These are phyloP conservation scores for Schizopygopsis pylzovi DNA, from an alignment of 2,797 vertebrate species.

Conservation along the genomic window DNA sequence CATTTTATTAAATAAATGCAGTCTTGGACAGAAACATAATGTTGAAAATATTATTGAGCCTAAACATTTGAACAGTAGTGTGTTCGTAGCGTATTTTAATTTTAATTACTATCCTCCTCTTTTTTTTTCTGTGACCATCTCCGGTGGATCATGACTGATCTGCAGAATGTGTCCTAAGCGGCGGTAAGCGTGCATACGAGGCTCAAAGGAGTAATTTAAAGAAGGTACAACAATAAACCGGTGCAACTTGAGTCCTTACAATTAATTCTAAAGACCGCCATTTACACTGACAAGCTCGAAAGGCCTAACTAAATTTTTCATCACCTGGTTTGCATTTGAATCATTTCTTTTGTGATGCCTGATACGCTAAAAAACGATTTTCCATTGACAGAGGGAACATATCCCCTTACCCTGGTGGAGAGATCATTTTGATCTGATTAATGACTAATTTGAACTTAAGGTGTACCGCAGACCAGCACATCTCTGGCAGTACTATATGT, in stretches of 20 bases:
- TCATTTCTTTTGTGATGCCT: slow-evolving; percentile 21
- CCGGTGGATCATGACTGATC: slow-evolving; percentile 1
- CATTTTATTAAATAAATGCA: not conserved
- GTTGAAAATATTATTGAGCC: not conserved
- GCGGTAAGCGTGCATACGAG: not conserved
- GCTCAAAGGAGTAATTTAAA: slow-evolving; percentile 49
- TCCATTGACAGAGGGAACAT: slow-evolving; percentile 21
- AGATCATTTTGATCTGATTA: slow-evolving; percentile 22
- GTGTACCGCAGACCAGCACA: not conserved
- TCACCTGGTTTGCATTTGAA: slow-evolving; percentile 41
- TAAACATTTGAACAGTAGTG: not conserved
- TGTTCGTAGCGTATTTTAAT: not conserved
- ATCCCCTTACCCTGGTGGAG: slow-evolving; percentile 31
- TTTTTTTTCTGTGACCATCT: not conserved
- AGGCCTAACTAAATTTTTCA: slow-evolving; percentile 55
- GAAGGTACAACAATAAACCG: slow-evolving; percentile 46
- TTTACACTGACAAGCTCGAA: slow-evolving; percentile 40
- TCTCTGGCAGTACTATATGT: not conserved
- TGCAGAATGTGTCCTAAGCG: not conserved
- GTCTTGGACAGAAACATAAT: no score
- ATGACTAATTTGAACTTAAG: not conserved
- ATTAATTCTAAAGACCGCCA: slow-evolving; percentile 42
- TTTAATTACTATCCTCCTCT: no score
- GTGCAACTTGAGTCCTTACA: slow-evolving; percentile 54
- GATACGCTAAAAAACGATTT: slow-evolving; percentile 15